Percentiles rank a stretch among this genome's conserved stretches.
These are phyloP conservation scores for Cosmia pyralina DNA, from an alignment of 2,888 invertebrate species.

Conservation along the genomic window DNA sequence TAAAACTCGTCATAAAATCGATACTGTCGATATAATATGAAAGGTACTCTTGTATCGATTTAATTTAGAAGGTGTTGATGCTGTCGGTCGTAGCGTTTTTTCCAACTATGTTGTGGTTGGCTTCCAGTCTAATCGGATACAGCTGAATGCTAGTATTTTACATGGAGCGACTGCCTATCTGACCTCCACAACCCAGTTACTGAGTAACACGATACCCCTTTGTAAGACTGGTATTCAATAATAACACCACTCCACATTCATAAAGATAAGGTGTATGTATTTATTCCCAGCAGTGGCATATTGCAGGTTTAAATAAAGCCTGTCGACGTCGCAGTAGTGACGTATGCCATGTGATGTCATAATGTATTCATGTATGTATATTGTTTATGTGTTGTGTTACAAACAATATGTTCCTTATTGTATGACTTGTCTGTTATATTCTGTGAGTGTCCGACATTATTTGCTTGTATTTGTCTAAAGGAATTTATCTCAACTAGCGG, in stretches of 20 bases:
- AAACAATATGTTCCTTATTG: conserved; percentile 40
- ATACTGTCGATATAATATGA: too few species aligned
- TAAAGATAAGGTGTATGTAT: too few species aligned
- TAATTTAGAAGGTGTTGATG: too few species aligned
- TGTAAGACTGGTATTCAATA: neutral
- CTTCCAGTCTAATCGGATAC: neutral
- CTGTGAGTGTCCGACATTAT: conserved; percentile 8
- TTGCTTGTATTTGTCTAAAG: conserved; percentile 8
- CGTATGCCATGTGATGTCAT: conserved; percentile 33
- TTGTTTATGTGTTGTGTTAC: conserved; percentile 31
- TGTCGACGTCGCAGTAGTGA: neutral
- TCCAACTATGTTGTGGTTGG: neutral
- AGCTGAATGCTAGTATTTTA: neutral
- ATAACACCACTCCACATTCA: neutral
- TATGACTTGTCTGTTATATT: conserved; percentile 17
- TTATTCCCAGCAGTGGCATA: conserved; percentile 5
- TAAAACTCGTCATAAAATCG: too few species aligned
- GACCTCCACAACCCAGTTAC: neutral
- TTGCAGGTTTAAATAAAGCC: too few species aligned
- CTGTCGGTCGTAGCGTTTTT: neutral
- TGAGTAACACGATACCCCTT: too few species aligned
- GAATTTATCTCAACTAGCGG: neutral
- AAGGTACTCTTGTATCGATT: too few species aligned
- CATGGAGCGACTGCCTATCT: neutral
- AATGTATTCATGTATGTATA: conserved; percentile 14